Evolutionary conservation across 2,888 invertebrate genomes (phyloP).

Genomic region (Heterodera filipjevi): DNA sequence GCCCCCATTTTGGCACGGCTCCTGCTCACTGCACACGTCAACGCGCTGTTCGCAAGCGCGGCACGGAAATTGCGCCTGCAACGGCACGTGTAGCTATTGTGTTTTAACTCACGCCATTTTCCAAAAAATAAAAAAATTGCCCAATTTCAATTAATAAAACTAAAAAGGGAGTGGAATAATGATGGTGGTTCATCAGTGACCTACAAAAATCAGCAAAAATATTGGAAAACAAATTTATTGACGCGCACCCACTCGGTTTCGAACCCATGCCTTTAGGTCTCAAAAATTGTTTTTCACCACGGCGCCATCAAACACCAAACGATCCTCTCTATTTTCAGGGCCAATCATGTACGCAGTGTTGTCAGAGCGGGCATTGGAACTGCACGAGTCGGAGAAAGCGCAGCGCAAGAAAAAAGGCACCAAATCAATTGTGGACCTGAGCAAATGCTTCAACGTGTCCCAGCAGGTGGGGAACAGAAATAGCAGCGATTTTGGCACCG

Average conservation of each 20-base stretch:
- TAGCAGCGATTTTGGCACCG: background rate
- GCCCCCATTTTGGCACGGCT: constrained; percentile 71
- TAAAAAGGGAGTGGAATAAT: no score
- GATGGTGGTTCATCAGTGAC: no score
- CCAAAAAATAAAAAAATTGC: no score
- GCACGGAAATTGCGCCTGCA: constrained; percentile 44
- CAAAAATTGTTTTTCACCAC: no score
- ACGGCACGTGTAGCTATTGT: constrained; percentile 33
- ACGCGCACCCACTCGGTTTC: no score
- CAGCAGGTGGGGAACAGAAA: constrained; percentile 20
- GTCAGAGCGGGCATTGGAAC: constrained; percentile 50
- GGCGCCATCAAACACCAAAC: no score
- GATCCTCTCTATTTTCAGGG: background rate
- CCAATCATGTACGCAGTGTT: constrained; percentile 43
- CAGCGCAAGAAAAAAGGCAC: constrained; percentile 45
- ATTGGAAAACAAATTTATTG: no score
- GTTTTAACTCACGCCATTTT: no score
- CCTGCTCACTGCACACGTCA: constrained; percentile 50
- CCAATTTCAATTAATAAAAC: no score
- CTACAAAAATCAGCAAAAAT: no score
- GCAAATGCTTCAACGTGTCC: constrained; percentile 53
- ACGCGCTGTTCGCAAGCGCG: constrained; percentile 50
- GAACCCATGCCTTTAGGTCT: no score
- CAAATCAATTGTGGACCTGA: constrained; percentile 51
- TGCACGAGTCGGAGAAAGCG: constrained; percentile 56